phyloP scores from a whole-genome alignment of 2,888 invertebrate species.

The Ormyrus labotus region DNA sequence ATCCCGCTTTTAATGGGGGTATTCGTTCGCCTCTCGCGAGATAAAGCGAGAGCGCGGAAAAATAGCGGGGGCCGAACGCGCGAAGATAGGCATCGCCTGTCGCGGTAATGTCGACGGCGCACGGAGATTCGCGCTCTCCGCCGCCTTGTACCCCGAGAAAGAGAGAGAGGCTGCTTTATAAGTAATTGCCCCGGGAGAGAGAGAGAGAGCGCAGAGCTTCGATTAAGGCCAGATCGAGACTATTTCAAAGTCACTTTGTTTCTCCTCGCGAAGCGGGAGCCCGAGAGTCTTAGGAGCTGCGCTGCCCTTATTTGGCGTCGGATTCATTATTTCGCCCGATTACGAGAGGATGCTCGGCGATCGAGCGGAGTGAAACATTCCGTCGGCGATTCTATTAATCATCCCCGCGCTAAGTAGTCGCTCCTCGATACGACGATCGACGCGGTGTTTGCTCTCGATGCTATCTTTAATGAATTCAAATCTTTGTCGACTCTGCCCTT shows the following conservation, averaged over 20 bases:
- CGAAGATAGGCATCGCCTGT: constrained; percentile 34
- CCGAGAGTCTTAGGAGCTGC: no score
- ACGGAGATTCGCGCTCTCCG: constrained; percentile 3
- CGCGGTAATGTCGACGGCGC: constrained; percentile 17
- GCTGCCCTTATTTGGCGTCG: no score
- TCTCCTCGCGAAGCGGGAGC: not conserved
- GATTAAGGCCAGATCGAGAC: constrained; percentile 23
- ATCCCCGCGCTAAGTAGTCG: no score
- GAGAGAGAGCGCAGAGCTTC: not conserved
- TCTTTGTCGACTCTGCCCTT: no score
- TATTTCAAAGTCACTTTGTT: not conserved
- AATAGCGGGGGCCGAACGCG: constrained; percentile 53
- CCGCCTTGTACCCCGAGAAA: not conserved
- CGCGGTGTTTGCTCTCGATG: no score
- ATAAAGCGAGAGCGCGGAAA: constrained; percentile 29
- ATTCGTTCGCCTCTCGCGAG: constrained; percentile 59
- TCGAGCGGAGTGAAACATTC: no score
- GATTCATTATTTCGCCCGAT: no score
- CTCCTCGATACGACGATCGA: no score
- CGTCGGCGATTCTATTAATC: no score
- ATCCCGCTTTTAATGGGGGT: constrained; percentile 74
- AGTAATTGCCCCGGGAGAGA: not conserved
- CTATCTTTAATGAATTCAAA: no score
- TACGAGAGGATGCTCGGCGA: no score
- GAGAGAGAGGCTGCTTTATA: not conserved